These are phyloP conservation scores for Hydrochoerus hydrochaeris DNA, from an alignment of 2,113 vertebrate species.

Conservation along the genomic window DNA sequence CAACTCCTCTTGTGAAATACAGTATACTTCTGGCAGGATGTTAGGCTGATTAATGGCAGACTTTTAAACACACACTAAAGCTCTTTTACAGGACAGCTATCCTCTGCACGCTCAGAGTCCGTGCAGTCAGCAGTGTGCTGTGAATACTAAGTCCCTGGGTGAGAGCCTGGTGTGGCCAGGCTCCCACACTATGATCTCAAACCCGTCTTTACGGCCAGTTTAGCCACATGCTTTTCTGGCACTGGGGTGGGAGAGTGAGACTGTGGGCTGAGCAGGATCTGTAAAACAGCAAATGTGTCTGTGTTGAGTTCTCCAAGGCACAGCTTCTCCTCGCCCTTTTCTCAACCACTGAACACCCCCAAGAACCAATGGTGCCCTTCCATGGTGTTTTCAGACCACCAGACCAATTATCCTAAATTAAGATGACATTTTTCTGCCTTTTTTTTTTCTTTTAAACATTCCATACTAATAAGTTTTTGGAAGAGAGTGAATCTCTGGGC, in stretches of 20 bases:
- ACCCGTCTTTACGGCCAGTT: neutral
- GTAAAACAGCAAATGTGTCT: neutral
- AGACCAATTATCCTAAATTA: conserved; percentile 11
- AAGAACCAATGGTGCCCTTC: neutral
- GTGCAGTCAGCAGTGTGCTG: neutral
- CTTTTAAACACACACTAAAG: neutral
- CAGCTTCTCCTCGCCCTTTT: neutral
- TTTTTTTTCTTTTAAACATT: conserved; percentile 3
- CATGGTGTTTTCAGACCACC: neutral
- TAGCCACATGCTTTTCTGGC: neutral
- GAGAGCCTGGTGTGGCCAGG: neutral
- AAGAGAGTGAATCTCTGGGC: neutral
- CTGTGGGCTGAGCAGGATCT: neutral
- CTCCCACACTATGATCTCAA: neutral
- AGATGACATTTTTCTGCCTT: neutral
- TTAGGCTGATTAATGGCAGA: neutral
- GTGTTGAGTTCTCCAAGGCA: too few relatives aligned
- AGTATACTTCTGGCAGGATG: neutral
- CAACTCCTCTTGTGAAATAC: conserved; percentile 35
- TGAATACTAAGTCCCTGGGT: neutral
- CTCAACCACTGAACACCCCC: neutral
- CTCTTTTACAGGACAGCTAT: neutral
- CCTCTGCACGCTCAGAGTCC: neutral
- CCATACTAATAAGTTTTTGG: conserved; percentile 26
- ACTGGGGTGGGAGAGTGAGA: neutral